These are phyloP conservation scores for Timema podura DNA, from an alignment of 2,888 invertebrate species.

Conservation along the genomic window DNA sequence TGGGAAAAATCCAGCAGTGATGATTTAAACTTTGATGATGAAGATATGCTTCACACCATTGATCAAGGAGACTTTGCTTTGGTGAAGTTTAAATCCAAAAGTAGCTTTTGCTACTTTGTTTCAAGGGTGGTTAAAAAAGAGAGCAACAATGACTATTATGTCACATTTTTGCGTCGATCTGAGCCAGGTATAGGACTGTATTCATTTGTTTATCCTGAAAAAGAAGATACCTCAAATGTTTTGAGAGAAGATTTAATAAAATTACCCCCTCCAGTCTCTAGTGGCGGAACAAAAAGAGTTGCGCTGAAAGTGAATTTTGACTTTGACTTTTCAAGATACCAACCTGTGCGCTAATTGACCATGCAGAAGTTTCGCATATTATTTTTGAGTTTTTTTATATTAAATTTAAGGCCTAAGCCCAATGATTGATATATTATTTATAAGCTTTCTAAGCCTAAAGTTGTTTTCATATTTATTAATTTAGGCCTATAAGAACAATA, in stretches of 20 bases:
- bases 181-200: not conserved
- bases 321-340: constrained; percentile 7
- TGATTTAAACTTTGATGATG: no score
- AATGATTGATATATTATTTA: no score
- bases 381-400: not conserved
- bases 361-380: not conserved
- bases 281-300: not conserved
- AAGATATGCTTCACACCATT: no score
- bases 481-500: no score
- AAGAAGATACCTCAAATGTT: constrained; percentile 11
- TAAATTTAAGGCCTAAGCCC: no score
- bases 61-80: not conserved
- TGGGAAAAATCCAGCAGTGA: no score
- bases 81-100: constrained; percentile 6
- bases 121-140: not conserved
- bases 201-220: constrained; percentile 4
- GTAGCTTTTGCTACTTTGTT: constrained; percentile 1
- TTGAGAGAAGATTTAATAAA: constrained; percentile 2
- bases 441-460: no score
- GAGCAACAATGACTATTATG: not conserved
- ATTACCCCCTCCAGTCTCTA: not conserved
- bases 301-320: not conserved
- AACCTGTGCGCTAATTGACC: not conserved
- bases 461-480: no score
- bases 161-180: constrained; percentile 2